Evolutionary conservation across 2,113 vertebrate species (phyloP).

Genomic region (Lepus americanus): DNA sequence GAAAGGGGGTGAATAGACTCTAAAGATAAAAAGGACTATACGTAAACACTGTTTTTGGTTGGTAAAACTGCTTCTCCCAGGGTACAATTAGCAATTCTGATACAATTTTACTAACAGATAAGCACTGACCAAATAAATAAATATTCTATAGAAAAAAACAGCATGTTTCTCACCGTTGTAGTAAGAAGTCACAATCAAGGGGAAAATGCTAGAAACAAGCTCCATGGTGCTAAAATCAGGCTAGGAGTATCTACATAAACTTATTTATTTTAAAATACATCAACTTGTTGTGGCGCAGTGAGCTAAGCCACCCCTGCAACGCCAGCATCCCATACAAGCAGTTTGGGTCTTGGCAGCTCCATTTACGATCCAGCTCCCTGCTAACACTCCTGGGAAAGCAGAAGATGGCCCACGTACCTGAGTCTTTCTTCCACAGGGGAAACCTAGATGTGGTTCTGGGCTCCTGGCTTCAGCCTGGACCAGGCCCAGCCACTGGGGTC

Average conservation of each 20-base stretch:
- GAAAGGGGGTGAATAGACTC: neutral
- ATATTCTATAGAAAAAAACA: neutral
- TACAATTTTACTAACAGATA: constrained; percentile 3
- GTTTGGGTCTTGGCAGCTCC: too few relatives aligned
- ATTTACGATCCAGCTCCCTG: too few relatives aligned
- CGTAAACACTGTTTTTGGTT: neutral
- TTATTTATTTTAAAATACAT: neutral
- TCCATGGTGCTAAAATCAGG: neutral
- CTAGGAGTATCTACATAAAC: neutral
- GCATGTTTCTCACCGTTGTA: neutral
- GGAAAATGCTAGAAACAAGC: neutral
- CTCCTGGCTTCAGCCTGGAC: too few relatives aligned
- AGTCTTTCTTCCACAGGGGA: too few relatives aligned
- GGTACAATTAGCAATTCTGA: neutral
- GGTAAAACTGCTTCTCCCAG: constrained; percentile 25
- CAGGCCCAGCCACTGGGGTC: too few relatives aligned
- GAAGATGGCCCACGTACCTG: too few relatives aligned
- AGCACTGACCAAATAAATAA: neutral
- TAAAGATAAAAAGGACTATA: constrained; percentile 36
- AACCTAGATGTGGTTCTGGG: too few relatives aligned
- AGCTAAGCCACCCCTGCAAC: too few relatives aligned
- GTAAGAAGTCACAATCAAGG: constrained; percentile 43
- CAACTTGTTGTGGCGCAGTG: too few relatives aligned
- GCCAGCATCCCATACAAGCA: too few relatives aligned
- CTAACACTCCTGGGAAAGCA: too few relatives aligned